A percentile compares a stretch with the other conserved stretches of the same genome.
Evolutionary conservation across 2,113 vertebrate genomes (phyloP).

Genomic region (Tursiops truncatus): DNA sequence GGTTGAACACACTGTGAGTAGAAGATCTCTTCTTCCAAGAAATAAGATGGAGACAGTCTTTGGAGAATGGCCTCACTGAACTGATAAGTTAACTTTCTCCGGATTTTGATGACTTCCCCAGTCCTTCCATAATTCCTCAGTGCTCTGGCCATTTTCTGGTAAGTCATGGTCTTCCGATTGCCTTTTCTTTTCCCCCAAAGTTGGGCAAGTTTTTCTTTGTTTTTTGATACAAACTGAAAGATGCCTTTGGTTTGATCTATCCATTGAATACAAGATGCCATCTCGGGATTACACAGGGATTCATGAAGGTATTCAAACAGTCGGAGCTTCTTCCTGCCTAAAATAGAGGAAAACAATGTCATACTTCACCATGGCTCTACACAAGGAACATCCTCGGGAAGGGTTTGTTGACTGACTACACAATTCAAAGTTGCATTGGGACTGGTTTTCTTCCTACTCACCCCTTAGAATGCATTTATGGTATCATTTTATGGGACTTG

Average conservation of each 20-base stretch:
- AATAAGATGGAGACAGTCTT: constrained; percentile 85
- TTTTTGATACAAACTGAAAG: constrained; percentile 98
- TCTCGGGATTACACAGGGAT: constrained; percentile 90
- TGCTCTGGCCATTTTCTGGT: constrained; percentile 98
- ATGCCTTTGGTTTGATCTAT: constrained; percentile 91
- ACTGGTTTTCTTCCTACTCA: background rate
- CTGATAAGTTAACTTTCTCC: constrained; percentile 97
- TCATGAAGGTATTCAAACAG: constrained; percentile 96
- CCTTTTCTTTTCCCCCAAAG: constrained; percentile 97
- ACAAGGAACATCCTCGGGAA: background rate
- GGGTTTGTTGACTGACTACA: background rate
- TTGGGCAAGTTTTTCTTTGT: constrained; percentile 97
- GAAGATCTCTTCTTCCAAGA: constrained; percentile 81
- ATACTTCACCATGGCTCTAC: accelerated
- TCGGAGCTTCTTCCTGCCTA: constrained; percentile 94
- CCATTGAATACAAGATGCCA: constrained; percentile 97
- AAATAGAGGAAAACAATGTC: background rate
- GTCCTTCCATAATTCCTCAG: constrained; percentile 97
- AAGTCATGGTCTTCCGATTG: constrained; percentile 98
- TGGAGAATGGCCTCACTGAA: constrained; percentile 93
- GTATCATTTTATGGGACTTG: background rate
- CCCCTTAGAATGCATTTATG: background rate
- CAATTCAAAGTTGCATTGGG: background rate
- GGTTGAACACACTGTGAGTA: constrained; percentile 78
- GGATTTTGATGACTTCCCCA: constrained; percentile 95